These are phyloP conservation scores for Oikopleura dioica DNA, from an alignment of 23 tunicate species.

Conservation along the genomic window DNA sequence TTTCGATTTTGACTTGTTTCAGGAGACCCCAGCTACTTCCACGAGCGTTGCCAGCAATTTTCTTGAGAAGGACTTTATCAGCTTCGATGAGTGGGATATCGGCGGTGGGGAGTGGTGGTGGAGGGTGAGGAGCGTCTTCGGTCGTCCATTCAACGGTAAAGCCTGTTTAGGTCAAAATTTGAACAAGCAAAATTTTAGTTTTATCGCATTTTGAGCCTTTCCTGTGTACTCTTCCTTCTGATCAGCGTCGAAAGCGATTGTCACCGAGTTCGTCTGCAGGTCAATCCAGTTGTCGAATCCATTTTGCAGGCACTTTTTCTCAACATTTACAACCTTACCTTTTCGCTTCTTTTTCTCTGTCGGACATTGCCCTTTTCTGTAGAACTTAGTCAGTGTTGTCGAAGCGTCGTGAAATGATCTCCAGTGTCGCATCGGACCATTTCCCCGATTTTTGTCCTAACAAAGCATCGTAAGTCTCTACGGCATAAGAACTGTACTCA, in stretches of 20 bases:
- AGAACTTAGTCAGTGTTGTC: neutral
- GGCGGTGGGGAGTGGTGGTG: neutral
- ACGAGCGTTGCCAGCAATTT: neutral
- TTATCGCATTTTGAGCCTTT: no score
- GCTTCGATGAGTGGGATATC: neutral
- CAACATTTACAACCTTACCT: neutral
- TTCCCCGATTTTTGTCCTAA: neutral
- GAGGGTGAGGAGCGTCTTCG: neutral
- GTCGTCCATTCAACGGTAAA: neutral
- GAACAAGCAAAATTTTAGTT: no score
- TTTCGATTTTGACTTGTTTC: neutral
- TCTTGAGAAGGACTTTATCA: neutral
- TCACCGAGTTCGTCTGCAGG: neutral
- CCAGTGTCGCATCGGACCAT: conserved; percentile 11
- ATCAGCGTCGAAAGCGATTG: conserved; percentile 2
- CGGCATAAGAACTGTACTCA: neutral
- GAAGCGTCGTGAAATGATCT: neutral
- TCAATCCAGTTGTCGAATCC: neutral
- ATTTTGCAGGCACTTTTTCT: neutral
- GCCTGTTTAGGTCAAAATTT: neutral
- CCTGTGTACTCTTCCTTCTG: no score
- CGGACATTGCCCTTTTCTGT: neutral
- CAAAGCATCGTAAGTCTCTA: neutral
- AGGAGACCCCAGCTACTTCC: neutral
- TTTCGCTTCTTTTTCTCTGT: neutral